Conservation (phyloP, 2,888 invertebrate species). For the Tiliacea aurago region DNA sequence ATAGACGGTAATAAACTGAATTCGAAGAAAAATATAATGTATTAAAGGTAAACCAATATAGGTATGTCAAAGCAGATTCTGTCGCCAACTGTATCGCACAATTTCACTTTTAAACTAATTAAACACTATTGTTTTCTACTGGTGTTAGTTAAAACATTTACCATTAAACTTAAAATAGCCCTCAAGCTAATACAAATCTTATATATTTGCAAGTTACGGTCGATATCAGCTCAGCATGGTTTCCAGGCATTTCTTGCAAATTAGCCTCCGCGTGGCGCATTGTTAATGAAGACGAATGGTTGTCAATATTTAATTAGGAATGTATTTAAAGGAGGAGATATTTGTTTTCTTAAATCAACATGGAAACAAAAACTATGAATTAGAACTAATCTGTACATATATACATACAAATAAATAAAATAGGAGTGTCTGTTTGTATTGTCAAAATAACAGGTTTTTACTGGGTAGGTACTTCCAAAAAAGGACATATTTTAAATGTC, state of each 20-base stretch:
- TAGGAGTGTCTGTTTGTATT: too few relatives aligned
- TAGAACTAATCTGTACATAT: too few relatives aligned
- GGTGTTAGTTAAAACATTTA: constrained; percentile 12
- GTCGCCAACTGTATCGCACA: not conserved
- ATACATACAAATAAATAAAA: too few relatives aligned
- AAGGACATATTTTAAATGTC: too few relatives aligned
- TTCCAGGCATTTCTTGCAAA: constrained; percentile 21
- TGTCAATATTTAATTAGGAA: constrained; percentile 25
- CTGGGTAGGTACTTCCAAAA: too few relatives aligned
- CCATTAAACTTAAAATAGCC: constrained; percentile 14
- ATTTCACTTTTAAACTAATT: constrained; percentile 35
- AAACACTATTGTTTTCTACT: constrained; percentile 39
- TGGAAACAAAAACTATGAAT: not conserved
- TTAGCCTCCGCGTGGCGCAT: constrained; percentile 14
- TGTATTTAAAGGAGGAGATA: constrained; percentile 8
- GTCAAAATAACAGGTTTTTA: too few relatives aligned
- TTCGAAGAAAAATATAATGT: not conserved
- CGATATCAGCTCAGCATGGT: not conserved
- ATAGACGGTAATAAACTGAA: not conserved
- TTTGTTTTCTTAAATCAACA: constrained; percentile 3
- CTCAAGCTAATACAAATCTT: constrained; percentile 15
- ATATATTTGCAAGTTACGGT: not conserved
- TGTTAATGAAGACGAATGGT: constrained; percentile 26
- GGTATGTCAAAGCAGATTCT: not conserved
- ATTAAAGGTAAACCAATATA: not conserved